phyloP scores from a whole-genome alignment of 2,113 vertebrate species.

The Psittacula cyanocephala region DNA sequence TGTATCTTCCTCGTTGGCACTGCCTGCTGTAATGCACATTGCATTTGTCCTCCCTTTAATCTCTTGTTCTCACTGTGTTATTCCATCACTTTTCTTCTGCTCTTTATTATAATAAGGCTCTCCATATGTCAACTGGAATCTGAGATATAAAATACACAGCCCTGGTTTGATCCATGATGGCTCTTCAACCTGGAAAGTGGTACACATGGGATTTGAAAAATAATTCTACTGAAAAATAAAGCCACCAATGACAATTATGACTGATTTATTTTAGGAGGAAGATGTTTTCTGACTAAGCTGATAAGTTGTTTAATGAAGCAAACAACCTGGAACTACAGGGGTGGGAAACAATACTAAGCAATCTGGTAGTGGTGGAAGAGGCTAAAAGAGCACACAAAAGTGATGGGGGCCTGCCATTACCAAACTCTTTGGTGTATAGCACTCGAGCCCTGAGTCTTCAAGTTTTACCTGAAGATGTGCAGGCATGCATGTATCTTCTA shows the following conservation, averaged over 20 bases:
- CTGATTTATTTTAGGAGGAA: not conserved
- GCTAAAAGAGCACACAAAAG: not conserved
- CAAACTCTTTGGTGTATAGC: not conserved
- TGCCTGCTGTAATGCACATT: not conserved
- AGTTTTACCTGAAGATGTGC: not conserved
- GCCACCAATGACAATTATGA: not conserved
- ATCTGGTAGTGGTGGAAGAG: not conserved
- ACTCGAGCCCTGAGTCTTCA: not conserved
- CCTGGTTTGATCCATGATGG: not conserved
- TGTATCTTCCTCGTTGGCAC: not conserved
- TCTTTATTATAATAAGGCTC: not conserved
- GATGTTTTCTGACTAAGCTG: not conserved
- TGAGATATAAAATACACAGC: not conserved
- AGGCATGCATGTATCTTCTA: fast-evolving
- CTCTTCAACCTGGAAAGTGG: not conserved
- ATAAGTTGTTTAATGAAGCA: not conserved
- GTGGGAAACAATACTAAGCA: not conserved
- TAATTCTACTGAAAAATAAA: not conserved
- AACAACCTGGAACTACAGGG: not conserved
- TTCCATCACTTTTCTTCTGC: not conserved
- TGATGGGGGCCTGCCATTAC: not conserved
- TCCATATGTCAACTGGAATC: not conserved
- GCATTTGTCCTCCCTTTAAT: not conserved
- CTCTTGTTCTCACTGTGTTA: not conserved
- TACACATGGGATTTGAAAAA: not conserved